Percentiles rank a stretch among this genome's conserved stretches.
Evolutionary conservation across 2,797 vertebrate species (phyloP).

Genomic region (Dromococcyx pavoninus): DNA sequence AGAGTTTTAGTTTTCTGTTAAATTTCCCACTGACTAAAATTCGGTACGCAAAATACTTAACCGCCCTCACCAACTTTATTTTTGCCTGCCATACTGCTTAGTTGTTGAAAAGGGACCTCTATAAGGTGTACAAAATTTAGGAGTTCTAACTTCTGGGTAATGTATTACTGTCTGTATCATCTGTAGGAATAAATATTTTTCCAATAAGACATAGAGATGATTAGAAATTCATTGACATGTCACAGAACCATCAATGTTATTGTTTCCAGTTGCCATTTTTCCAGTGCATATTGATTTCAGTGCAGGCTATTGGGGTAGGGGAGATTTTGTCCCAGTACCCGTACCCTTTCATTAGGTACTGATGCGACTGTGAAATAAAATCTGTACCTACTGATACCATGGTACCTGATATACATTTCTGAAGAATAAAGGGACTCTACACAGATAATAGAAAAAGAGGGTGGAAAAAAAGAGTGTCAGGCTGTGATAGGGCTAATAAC

Average conservation of each 20-base stretch:
- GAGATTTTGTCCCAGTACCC: neutral
- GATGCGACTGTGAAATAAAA: neutral
- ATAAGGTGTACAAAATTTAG: neutral
- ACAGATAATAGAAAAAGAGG: neutral
- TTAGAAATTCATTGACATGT: neutral
- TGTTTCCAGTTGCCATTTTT: neutral
- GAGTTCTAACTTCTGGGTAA: neutral
- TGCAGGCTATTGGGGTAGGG: neutral
- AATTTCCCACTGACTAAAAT: neutral
- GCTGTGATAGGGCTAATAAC: neutral
- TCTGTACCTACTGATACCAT: neutral
- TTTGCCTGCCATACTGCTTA: neutral
- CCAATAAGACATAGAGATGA: neutral
- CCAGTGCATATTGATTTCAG: neutral
- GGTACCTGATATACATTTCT: neutral
- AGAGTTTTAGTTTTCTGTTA: neutral
- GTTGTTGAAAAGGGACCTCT: neutral
- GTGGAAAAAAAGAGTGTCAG: neutral
- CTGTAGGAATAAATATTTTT: neutral
- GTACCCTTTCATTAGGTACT: neutral
- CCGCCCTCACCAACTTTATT: neutral
- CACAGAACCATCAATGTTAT: neutral
- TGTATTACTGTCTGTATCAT: neutral
- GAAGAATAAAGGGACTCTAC: neutral
- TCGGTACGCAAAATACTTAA: neutral